These are phyloP conservation scores for Microdon myrmicae DNA, from an alignment of 2,888 invertebrate species.

Conservation along the genomic window DNA sequence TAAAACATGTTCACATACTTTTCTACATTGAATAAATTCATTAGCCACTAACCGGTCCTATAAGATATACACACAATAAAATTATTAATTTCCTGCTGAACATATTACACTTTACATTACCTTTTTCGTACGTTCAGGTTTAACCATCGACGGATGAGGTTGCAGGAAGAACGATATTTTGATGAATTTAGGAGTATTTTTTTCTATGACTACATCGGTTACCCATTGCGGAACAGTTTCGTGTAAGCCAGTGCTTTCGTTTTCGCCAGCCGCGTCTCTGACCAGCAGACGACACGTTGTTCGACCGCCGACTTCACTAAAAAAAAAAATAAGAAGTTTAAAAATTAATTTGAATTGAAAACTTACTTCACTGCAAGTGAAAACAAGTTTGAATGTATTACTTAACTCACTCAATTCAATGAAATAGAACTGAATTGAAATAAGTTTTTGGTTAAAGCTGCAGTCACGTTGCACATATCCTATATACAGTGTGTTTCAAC, in stretches of 20 bases:
- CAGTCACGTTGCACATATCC: too few species aligned
- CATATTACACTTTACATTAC: constrained; percentile 66
- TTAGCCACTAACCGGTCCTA: constrained; percentile 97
- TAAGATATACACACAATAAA: constrained; percentile 46
- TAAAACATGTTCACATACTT: constrained; percentile 98
- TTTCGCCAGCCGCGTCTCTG: constrained; percentile 93
- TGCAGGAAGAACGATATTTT: constrained; percentile 97
- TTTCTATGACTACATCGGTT: constrained; percentile 91
- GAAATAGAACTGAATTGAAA: too few species aligned
- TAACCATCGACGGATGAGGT: constrained; percentile 82
- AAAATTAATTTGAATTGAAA: constrained; percentile 19
- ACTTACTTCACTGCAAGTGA: constrained; percentile 5
- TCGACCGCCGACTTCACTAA: constrained; percentile 93
- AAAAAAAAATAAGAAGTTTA: constrained; percentile 42
- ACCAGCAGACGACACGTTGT: constrained; percentile 90
- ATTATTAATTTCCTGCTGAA: background rate
- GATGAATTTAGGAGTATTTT: constrained; percentile 92
- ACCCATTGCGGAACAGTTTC: constrained; percentile 98
- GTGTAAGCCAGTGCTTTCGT: constrained; percentile 88
- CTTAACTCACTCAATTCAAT: too few species aligned
- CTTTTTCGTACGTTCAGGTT: constrained; percentile 82
- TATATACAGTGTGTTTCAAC: too few species aligned
- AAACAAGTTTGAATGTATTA: too few species aligned
- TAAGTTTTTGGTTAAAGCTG: too few species aligned
- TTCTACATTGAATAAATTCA: constrained; percentile 98